phyloP scores from a whole-genome alignment of 2,888 invertebrate genomes.

The Rotaria magnacalcarata region DNA sequence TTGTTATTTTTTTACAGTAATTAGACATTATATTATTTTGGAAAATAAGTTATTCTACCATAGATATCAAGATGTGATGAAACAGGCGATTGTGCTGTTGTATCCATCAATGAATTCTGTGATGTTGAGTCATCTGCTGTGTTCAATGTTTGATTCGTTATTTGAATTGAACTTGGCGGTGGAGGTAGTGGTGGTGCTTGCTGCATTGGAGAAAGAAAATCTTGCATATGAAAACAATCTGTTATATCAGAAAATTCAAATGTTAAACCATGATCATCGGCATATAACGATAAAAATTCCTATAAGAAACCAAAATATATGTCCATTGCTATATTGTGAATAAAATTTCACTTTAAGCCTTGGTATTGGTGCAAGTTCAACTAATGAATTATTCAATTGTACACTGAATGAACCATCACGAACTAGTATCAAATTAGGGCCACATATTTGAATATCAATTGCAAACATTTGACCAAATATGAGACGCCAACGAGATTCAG shows the following conservation, averaged over 20 bases:
- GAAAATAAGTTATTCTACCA: not conserved
- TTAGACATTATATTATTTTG: not conserved
- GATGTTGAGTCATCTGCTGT: not conserved
- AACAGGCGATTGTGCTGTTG: not conserved
- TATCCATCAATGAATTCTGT: not conserved
- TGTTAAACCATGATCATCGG: not conserved
- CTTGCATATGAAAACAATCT: not conserved
- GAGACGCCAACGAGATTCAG: conserved; percentile 10
- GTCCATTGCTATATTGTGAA: too few relatives aligned
- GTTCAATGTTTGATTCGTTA: not conserved
- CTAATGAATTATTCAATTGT: not conserved
- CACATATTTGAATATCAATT: conserved; percentile 29
- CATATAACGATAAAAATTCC: not conserved
- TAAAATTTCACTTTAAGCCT: not conserved
- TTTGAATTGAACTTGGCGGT: not conserved
- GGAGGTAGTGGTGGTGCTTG: not conserved
- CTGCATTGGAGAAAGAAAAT: not conserved
- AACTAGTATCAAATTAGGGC: conserved; percentile 6
- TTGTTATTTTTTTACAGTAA: not conserved
- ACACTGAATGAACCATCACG: conserved; percentile 30
- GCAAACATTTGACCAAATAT: not conserved
- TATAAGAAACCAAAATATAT: not conserved
- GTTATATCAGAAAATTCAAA: not conserved
- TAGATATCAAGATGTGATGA: not conserved
- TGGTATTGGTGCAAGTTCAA: not conserved